phyloP scores from a whole-genome alignment of 2,888 invertebrate genomes.

The Proisotoma minuta region DNA sequence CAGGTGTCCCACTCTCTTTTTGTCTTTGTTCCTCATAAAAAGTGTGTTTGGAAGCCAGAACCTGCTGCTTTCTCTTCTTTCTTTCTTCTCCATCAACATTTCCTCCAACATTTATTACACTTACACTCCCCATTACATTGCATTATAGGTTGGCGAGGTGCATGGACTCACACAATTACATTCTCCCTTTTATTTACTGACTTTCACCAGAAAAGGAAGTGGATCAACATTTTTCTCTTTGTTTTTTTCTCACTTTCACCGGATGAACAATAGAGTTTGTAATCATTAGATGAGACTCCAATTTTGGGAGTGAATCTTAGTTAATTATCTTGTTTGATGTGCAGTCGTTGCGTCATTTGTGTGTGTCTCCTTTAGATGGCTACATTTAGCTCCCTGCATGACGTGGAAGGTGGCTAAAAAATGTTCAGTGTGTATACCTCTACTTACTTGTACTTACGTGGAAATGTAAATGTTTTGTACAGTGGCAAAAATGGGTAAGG shows the following conservation, averaged over 20 bases:
- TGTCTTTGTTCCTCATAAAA: background rate
- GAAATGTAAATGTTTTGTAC: too few relatives aligned
- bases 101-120: constrained; percentile 9
- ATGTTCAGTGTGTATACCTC: background rate
- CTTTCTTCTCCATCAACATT: constrained; percentile 8
- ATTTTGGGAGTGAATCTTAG: too few relatives aligned
- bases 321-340: too few relatives aligned
- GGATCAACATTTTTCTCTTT: constrained; percentile 1
- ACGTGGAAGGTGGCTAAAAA: constrained; percentile 1
- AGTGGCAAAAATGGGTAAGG: background rate
- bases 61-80: background rate
- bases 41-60: background rate
- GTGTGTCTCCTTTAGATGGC: too few relatives aligned
- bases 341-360: background rate
- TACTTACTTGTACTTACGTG: background rate
- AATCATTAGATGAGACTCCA: too few relatives aligned
- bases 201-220: background rate
- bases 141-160: too few relatives aligned
- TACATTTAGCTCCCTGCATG: constrained; percentile 1
- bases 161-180: too few relatives aligned
- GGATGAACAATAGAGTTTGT: too few relatives aligned
- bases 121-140: too few relatives aligned
- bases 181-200: too few relatives aligned
- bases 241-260: background rate
- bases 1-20: constrained; percentile 35